Conservation (phyloP, 2,888 invertebrate species). For the Mythimna albipuncta region DNA sequence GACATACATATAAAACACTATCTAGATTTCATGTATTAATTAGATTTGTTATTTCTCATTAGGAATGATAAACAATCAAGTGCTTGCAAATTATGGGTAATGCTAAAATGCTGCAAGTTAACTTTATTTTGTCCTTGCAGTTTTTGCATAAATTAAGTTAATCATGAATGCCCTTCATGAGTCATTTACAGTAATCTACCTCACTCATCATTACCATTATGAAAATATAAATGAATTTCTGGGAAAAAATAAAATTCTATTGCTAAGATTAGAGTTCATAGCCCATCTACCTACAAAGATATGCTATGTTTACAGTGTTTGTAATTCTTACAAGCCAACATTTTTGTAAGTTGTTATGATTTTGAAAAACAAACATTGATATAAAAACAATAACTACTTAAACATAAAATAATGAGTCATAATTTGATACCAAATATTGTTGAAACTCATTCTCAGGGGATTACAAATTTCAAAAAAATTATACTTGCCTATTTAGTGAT, state of each 20-base stretch:
- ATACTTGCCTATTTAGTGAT: background rate
- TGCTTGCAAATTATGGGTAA: background rate
- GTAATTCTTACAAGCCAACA: background rate
- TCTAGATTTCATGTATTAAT: slow-evolving; percentile 12
- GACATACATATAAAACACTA: slow-evolving; percentile 13
- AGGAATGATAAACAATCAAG: background rate
- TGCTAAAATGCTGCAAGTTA: background rate
- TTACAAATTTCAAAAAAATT: background rate
- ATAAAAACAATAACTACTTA: background rate
- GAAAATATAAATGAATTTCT: slow-evolving; percentile 12
- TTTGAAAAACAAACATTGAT: slow-evolving; percentile 29
- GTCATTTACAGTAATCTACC: slow-evolving; percentile 22
- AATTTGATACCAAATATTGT: slow-evolving; percentile 14
- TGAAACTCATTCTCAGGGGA: slow-evolving; percentile 11
- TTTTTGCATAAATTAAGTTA: slow-evolving; percentile 30
- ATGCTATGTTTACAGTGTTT: background rate
- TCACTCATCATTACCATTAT: slow-evolving; percentile 14
- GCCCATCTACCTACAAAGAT: slow-evolving; percentile 5
- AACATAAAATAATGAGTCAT: background rate
- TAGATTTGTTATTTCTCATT: slow-evolving; percentile 25
- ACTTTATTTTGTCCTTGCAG: slow-evolving; percentile 11
- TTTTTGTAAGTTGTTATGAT: slow-evolving; percentile 3
- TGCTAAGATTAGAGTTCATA: slow-evolving; percentile 6
- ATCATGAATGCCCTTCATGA: slow-evolving; percentile 35
- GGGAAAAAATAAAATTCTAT: background rate